Base-by-base conservation (phyloP, 2,888 invertebrate genomes). In the Diadegma fenestrale region DNA sequence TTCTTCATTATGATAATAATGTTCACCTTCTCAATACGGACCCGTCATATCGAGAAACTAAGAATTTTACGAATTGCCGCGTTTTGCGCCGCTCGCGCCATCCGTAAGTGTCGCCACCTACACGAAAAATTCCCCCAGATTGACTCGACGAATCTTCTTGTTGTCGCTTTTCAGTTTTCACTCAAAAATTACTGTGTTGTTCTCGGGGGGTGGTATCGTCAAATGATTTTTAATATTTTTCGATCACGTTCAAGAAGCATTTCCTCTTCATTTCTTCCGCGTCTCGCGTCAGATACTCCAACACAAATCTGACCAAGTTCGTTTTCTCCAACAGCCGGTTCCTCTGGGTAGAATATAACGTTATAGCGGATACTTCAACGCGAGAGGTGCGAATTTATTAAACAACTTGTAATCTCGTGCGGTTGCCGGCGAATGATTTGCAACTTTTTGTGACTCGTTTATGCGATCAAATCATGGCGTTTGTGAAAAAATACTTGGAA, bases 341-440 rank as follows among this genome's bases (percentile, higher is more conserved):
- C 14, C 26, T 58, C 14, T 14, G n/a, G n/a, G 12, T 26, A 26
- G 14, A 26, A 26, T 58, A 14, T 3, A 22, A 58, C 58, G 58
- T 58, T 12, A n/a, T n/a, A 12, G 5, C 26, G 14, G 14, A 58
- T 8, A 48, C 19, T 64, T 12, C 45, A 26, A 30, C 48, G 43
- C n/a, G n/a, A n/a, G n/a, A 83, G 83, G 83, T 83, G 61, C 41
- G 1, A 45, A 17, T 68, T 68, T 30, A 33, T 73, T 48, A 58
- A 41, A 17, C 17, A 41, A 72, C 6, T 37, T 45, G 14, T 10
- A 19, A 54, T 37, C 3, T 37, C n/a, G 33, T 75, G 26, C 7
- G 12, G 17, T 61, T 68, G 17, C 82, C 85, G 85, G 82, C 79
- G 80, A 85, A 73, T 85, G 76, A 85, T 76, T 72, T 41, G 82